Conservation (phyloP, 2,888 invertebrate genomes). For the Xanthia icteritia region DNA sequence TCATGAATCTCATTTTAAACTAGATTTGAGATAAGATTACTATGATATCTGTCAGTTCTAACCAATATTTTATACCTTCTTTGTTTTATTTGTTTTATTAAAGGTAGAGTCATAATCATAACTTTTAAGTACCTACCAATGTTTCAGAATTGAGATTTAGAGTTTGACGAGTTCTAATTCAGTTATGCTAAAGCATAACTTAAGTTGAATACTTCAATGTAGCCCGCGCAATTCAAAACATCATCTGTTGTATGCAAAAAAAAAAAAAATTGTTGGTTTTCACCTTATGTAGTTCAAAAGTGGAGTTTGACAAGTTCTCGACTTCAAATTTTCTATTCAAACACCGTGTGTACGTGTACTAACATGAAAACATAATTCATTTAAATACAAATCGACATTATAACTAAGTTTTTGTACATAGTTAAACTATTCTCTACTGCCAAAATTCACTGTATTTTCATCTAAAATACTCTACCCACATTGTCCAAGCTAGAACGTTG, state of each 20-base stretch:
- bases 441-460: not conserved
- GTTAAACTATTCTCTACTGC: not conserved
- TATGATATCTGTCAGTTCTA: too few relatives aligned
- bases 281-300: not conserved
- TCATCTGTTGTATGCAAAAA: too few relatives aligned
- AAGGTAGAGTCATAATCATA: too few relatives aligned
- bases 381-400: not conserved
- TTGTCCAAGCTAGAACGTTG: not conserved
- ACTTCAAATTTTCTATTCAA: not conserved
- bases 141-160: not conserved
- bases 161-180: too few relatives aligned
- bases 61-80: not conserved
- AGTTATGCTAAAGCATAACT: too few relatives aligned
- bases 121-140: too few relatives aligned
- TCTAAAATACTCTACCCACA: not conserved
- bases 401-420: not conserved
- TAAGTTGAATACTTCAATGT: too few relatives aligned
- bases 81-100: not conserved
- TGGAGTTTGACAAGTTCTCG: not conserved
- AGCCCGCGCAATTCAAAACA: too few relatives aligned
- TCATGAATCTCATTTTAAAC: conserved; percentile 7
- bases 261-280: too few relatives aligned
- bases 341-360: not conserved
- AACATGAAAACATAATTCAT: not conserved
- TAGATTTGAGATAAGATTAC: conserved; percentile 12